phyloP scores from a whole-genome alignment of 2,797 vertebrate genomes.

The Platyrinchus mystaceus region DNA sequence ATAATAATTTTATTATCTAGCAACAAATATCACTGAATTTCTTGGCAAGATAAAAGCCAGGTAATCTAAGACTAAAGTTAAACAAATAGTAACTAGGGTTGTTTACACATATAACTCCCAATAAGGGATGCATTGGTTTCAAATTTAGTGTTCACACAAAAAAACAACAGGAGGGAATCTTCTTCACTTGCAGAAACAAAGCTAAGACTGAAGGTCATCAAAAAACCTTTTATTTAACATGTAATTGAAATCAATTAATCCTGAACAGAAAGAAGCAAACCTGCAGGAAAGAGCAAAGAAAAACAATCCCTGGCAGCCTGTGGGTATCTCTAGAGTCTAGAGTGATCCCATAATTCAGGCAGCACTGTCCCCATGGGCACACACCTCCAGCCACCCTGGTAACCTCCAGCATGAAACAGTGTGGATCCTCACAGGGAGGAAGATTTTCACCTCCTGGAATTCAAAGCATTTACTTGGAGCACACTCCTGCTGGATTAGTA shows the following conservation, averaged over 20 bases:
- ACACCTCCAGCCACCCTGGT: rapidly evolving
- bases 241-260: background rate
- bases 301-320: background rate
- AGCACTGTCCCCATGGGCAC: background rate
- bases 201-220: background rate
- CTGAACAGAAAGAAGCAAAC: background rate
- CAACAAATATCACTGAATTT: background rate
- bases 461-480: background rate
- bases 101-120: background rate
- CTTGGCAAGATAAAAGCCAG: background rate
- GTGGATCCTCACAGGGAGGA: background rate
- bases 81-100: background rate
- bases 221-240: background rate
- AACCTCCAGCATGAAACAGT: rapidly evolving
- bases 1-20: background rate
- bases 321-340: background rate
- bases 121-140: background rate
- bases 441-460: background rate
- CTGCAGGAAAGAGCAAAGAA: background rate
- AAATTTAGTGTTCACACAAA: background rate
- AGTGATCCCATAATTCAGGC: rapidly evolving
- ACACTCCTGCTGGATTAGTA: background rate
- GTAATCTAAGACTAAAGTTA: background rate
- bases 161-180: rapidly evolving
- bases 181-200: background rate